phyloP scores from a whole-genome alignment of 2,113 vertebrate species.

The Ailurus styani region DNA sequence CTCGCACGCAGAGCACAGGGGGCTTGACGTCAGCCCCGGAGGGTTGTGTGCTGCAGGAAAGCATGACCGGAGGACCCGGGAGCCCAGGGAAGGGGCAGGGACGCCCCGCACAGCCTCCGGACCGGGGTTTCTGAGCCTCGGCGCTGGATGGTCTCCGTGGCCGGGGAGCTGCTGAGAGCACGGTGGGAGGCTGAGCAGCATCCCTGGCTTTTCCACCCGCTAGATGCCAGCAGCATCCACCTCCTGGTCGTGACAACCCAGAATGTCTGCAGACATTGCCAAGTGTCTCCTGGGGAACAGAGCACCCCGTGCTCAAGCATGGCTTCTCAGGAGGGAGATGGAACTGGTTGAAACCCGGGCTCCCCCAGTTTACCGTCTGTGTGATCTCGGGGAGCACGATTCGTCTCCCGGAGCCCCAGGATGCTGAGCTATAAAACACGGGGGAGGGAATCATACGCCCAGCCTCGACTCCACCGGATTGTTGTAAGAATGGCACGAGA shows the following conservation, averaged over 20 bases:
- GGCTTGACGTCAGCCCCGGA: background rate
- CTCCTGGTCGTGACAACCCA: background rate
- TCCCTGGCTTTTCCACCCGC: background rate
- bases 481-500: background rate
- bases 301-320: background rate
- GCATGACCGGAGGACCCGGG: background rate
- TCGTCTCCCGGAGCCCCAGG: rapidly evolving
- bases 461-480: background rate
- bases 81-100: background rate
- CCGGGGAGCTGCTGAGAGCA: background rate
- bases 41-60: background rate
- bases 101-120: background rate
- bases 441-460: no score
- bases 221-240: background rate
- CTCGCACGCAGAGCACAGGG: background rate
- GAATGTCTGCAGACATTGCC: background rate
- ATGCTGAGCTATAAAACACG: background rate
- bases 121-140: background rate
- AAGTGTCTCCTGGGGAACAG: background rate
- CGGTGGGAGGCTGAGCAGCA: rapidly evolving
- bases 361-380: background rate
- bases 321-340: background rate
- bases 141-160: no score
- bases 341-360: background rate
- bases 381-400: background rate